phyloP scores from a whole-genome alignment of 2,888 invertebrate species.

The Zygogramma bicolorata region DNA sequence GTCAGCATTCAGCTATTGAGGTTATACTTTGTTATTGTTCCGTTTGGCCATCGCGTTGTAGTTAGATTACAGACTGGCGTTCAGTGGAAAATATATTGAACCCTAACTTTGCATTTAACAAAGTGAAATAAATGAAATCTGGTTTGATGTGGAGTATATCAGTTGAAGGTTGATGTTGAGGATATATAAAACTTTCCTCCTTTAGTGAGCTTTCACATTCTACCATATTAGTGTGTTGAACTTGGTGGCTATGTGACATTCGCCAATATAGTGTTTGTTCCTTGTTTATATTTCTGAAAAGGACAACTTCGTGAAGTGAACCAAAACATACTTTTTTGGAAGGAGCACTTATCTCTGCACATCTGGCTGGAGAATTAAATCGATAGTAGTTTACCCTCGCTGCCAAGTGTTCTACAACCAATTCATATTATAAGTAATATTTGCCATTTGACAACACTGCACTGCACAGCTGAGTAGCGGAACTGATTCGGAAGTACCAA shows the following conservation, averaged over 20 bases:
- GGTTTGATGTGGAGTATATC: not conserved
- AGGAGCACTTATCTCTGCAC: not conserved
- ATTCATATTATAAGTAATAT: not conserved
- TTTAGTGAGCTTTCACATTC: conserved; percentile 46
- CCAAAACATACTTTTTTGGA: not conserved
- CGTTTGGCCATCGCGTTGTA: not conserved
- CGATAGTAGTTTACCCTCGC: not conserved
- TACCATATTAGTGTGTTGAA: conserved; percentile 46
- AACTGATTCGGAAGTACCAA: not conserved
- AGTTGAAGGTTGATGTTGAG: conserved; percentile 8
- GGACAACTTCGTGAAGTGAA: not conserved
- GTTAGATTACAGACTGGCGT: not conserved
- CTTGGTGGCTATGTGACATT: conserved; percentile 57
- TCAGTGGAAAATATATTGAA: not conserved
- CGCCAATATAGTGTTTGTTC: conserved; percentile 47
- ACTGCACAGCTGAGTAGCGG: not conserved
- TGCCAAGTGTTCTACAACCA: conserved; percentile 1
- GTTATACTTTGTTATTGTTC: not conserved
- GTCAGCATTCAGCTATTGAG: not conserved
- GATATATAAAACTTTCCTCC: not conserved
- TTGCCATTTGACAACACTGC: not conserved
- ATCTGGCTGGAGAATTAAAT: not conserved
- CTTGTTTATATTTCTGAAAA: not conserved
- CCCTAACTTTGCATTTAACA: not conserved
- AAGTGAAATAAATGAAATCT: conserved; percentile 8